Base-by-base conservation (phyloP, 2,888 invertebrate genomes). In the Agrochola macilenta region DNA sequence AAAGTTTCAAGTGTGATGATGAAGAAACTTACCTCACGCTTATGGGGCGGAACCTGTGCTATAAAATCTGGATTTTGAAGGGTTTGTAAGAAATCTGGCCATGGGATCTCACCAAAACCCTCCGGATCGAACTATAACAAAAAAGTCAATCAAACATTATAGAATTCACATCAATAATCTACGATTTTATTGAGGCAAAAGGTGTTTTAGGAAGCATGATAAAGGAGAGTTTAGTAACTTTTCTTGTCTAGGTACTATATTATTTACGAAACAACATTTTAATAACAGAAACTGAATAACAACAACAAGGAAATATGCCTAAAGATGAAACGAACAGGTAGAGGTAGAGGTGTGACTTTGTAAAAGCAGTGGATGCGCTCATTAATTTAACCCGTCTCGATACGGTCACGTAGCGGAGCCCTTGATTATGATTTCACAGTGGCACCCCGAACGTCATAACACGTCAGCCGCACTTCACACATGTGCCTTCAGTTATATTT, bases 31-130 rank as follows among this genome's bases (percentile, higher is more conserved):
- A 98, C 97, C 94, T 98, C 98, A 88, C 98, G 97, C 95, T 98
- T 98, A 91, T 98, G 98, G 82, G 97, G 96, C 88, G 98, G 97
- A 93, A 98, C 98, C 94, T 98, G 98, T 86, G 97, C 97, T 92
- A 97, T 97, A 96, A 98, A 98, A 92, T 98, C 98, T n/a, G 98
- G 97, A 86, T 98, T 98, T 91, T 97, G 97, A 89, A 99, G 97
- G 30, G 98, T 98, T 88, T 97, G 97, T 87, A 98, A 93, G 94
- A 99, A 98, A 93, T 99, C 98, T 72, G 98, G 97, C 97, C 99
- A 98, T 65, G 98, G 98, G 91, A 99, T 99, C 97, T 99, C 99
- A 17, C 99, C 99, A 92, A 99, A 99, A 63, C 99, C 99, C 96
- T 99, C 99, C 14, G 98, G 98, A 96, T 99, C 99, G 93, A 98